Evolutionary conservation across 2,113 vertebrate genomes (phyloP), one percentile per base, ranked within the genome.

Genomic region (Antechinus stuartii): DNA sequence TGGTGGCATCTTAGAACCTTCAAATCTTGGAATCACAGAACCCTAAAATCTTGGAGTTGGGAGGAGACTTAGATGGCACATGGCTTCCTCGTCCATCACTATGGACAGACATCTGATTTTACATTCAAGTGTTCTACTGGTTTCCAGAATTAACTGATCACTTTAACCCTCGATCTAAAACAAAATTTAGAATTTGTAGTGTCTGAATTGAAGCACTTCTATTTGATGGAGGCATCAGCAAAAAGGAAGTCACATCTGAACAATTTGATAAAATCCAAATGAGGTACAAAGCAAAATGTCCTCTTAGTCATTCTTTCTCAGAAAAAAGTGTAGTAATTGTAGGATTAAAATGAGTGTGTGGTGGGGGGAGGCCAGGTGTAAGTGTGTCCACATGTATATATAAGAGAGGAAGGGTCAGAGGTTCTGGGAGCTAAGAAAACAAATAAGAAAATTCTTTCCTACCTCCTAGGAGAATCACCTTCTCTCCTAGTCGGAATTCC

Each of bases 401-500:
- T 42, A 84, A 8, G 68, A 84, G 61, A 76, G 61, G 35, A n/a
- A 84, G 68, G 50, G 56, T 42, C 30, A 84, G 96, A 95, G 93
- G 76, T 46, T 53, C 22, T 0, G 0, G 93, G 89, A 93, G 26
- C 92, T 23, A 93, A 23, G 55, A 91, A 93, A 96, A 90, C 9
- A 91, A 47, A 46, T 6, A 46, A 42, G 91, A 94, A 53, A 9
- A 22, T 26, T 96, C 84, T 95, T 95, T 91, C 91, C 56, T 95
- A 84, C 68, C 68, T 84, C 22, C 68, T 22, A 84, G 42, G 68
- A 84, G 68, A 84, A 84, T 16, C 68, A 84, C 35, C 68, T 91
- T 93, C 90, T 54, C 61, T 49, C 92, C 24, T 90, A 95, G 42
- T 24, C 49, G 93, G n/a, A 92, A 92, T 96, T 76, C 94, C 93